Conservation (phyloP, 2,888 invertebrate genomes). For the Coleophora deauratella region DNA sequence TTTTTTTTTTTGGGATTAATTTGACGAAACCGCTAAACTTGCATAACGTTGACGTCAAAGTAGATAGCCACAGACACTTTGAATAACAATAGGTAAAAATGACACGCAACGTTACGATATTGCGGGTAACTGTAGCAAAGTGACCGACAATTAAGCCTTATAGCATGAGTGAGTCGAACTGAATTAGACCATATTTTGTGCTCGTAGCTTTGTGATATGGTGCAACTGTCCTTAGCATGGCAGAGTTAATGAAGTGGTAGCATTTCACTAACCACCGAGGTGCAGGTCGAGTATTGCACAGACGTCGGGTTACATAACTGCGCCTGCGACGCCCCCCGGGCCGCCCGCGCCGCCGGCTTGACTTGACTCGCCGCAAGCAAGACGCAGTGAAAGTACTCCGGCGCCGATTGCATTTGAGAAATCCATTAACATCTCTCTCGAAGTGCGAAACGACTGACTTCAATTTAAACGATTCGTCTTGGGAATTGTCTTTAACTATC, state of each 20-base stretch:
- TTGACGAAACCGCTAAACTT: slow-evolving; percentile 5
- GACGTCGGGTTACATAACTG: slow-evolving; percentile 31
- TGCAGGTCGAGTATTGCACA: slow-evolving; percentile 19
- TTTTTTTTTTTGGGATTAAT: too few species aligned
- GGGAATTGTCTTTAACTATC: slow-evolving; percentile 13
- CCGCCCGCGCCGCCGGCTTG: too few species aligned
- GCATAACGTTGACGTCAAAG: slow-evolving; percentile 4
- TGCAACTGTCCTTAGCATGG: slow-evolving; percentile 25
- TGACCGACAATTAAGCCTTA: neutral
- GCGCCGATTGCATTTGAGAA: slow-evolving; percentile 41
- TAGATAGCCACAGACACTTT: slow-evolving; percentile 6
- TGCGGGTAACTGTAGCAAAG: neutral
- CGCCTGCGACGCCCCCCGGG: slow-evolving; percentile 14
- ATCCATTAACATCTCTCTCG: slow-evolving; percentile 36
- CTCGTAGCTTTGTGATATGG: neutral
- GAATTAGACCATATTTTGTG: neutral
- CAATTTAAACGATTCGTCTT: slow-evolving; percentile 30
- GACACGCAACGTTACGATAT: slow-evolving; percentile 6
- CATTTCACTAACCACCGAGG: slow-evolving; percentile 23
- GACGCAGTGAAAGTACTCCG: slow-evolving; percentile 51
- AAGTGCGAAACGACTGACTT: slow-evolving; percentile 39
- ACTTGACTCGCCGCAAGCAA: slow-evolving; percentile 15
- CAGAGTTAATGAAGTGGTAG: slow-evolving; percentile 28
- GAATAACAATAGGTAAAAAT: slow-evolving; percentile 9
- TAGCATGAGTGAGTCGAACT: neutral